Percentiles rank a stretch among this genome's conserved stretches.
These are phyloP conservation scores for Timema cristinae DNA, from an alignment of 2,888 invertebrate species.

Conservation along the genomic window DNA sequence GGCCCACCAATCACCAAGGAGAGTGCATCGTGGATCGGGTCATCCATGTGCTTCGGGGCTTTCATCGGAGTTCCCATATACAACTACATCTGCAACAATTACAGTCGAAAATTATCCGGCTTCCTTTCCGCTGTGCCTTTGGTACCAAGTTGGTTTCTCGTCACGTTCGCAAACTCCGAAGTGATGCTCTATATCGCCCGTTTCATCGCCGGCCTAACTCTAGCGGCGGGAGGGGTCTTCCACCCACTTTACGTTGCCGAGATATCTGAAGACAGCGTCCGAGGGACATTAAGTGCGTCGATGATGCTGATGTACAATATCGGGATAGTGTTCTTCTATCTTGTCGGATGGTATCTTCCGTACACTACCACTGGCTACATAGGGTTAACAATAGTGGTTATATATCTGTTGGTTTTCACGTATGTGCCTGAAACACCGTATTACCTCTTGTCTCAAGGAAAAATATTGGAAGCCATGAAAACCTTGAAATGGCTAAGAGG, in stretches of 20 bases:
- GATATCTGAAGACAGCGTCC: slow-evolving; percentile 55
- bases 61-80: slow-evolving; percentile 36
- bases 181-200: slow-evolving; percentile 42
- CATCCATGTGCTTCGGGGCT: slow-evolving; percentile 53
- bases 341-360: slow-evolving; percentile 49
- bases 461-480: slow-evolving; percentile 45
- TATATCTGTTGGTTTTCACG: slow-evolving; percentile 48
- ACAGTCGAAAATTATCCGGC: slow-evolving; percentile 20
- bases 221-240: slow-evolving; percentile 52
- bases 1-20: slow-evolving; percentile 48
- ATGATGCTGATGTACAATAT: slow-evolving; percentile 44
- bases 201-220: slow-evolving; percentile 53
- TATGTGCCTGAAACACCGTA: slow-evolving; percentile 59
- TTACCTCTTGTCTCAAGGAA: slow-evolving; percentile 46
- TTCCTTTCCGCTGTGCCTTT: slow-evolving; percentile 18
- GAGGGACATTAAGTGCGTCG: slow-evolving; percentile 56
- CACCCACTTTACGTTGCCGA: slow-evolving; percentile 61
- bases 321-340: slow-evolving; percentile 50
- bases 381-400: slow-evolving; percentile 48
- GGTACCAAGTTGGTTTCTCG: slow-evolving; percentile 8
- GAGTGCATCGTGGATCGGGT: slow-evolving; percentile 53
- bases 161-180: background rate
- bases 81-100: slow-evolving; percentile 7
- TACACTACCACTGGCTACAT: slow-evolving; percentile 52
- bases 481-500: slow-evolving; percentile 39